phyloP scores from a whole-genome alignment of 2,797 vertebrate species.

The Anas bernieri region DNA sequence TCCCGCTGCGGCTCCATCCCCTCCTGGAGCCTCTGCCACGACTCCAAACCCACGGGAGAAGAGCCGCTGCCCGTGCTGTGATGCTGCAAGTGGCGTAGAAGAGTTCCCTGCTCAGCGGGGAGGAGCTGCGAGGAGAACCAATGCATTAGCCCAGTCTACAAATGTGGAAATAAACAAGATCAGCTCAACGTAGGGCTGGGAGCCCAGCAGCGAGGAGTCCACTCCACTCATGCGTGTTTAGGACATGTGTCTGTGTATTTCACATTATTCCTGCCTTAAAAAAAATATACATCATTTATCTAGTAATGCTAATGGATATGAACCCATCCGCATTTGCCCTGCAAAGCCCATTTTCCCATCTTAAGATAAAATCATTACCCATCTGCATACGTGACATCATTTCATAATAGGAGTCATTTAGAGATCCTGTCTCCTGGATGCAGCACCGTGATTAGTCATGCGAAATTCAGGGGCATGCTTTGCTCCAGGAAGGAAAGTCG shows the following conservation, averaged over 20 bases:
- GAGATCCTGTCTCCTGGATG: background rate
- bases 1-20: background rate
- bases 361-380: constrained; percentile 4
- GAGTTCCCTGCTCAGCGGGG: constrained; percentile 57
- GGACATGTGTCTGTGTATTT: fast-evolving
- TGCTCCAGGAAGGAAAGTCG: background rate
- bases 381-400: constrained; percentile 47
- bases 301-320: background rate
- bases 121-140: constrained; percentile 59
- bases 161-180: background rate
- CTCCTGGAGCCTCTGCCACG: background rate
- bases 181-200: background rate
- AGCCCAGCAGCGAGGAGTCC: background rate
- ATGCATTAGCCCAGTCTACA: background rate
- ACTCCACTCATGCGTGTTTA: fast-evolving
- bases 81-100: constrained; percentile 49
- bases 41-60: constrained; percentile 9
- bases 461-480: background rate
- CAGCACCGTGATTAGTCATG: background rate
- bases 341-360: constrained; percentile 13
- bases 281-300: background rate
- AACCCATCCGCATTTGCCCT: background rate
- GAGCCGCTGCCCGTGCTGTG: constrained; percentile 26
- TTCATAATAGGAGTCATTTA: background rate
- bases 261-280: background rate